Base-by-base conservation (phyloP, 2,888 invertebrate species). In the Spisula subtruncata region DNA sequence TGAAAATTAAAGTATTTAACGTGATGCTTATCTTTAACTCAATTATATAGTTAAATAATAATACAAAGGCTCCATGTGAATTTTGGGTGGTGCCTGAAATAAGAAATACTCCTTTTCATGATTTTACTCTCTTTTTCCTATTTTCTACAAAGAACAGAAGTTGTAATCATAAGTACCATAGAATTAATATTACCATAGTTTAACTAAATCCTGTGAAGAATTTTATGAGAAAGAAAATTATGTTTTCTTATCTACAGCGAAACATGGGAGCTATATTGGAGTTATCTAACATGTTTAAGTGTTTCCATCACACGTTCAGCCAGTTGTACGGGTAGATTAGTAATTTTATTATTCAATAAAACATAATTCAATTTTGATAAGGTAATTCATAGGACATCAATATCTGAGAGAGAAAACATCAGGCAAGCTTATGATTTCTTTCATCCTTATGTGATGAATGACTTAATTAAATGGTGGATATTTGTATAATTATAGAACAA, bases 311-410 rank as follows among this genome's bases (percentile, higher is more conserved):
- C 60, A 25, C 1, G 20, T 66, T 66, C 12, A 0, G n/a, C n/a
- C 25, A 66, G 60, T 66, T 6, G 60, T 66, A 6, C 10, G n/a
- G n/a, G 10, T 66, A 25, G n/a, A 66, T 66, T 25, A 66, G n/a
- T 66, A 25, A 41, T 25, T 66, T 66, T 66, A n/a, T 66, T 66
- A 66, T 66, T 25, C 25, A 66, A 66, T 66, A 25, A 66, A 66
- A 66, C 5, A n/a, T 66, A 25, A 10, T 10, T 66, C 25, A 25
- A 25, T 66, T n/a, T 66, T 66, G 25, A 66, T 66, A 66, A 66
- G 60, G 10, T 66, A 2, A 25, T n/a, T 10, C 25, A 25, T 66
- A 2, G 0, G 25, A 66, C 5, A 66, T 66, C 60, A 25, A 10
- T 66, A 25, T 66, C n/a, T 66, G n/a, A 66, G 60, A 66, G 25